phyloP scores from a whole-genome alignment of 2,113 vertebrate genomes.

The Atrichornis clamosus region DNA sequence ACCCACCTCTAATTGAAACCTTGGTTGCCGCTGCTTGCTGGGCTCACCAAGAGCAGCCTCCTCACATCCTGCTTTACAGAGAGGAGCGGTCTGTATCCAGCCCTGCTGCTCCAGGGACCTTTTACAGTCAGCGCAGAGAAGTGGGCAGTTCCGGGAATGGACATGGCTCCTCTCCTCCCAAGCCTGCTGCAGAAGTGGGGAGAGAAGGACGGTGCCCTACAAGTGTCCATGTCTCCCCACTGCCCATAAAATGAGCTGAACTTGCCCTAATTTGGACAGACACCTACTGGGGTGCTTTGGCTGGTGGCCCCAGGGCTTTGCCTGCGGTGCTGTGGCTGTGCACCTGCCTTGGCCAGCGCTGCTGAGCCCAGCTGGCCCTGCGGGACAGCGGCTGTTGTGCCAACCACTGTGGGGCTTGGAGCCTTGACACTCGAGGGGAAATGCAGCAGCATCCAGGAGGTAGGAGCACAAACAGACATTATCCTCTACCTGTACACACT shows the following conservation, averaged over 20 bases:
- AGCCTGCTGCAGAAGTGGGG: not conserved
- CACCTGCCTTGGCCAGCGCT: not conserved
- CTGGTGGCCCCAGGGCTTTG: not conserved
- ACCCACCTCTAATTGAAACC: not conserved
- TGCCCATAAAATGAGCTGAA: not conserved
- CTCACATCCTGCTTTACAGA: not conserved
- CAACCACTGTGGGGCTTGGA: accelerated
- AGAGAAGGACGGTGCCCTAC: not conserved
- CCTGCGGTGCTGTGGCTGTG: not conserved
- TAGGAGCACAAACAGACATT: not conserved
- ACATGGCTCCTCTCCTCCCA: not conserved
- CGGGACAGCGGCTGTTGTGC: not conserved
- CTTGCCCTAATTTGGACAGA: not conserved
- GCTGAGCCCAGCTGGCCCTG: accelerated
- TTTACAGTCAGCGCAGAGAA: not conserved
- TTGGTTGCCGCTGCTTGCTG: not conserved
- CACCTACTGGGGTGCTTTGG: accelerated
- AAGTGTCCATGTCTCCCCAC: not conserved
- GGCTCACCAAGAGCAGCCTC: not conserved
- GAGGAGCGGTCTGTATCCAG: not conserved
- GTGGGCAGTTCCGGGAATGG: not conserved
- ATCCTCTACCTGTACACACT: not conserved
- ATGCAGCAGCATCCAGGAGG: not conserved
- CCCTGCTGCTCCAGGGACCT: not conserved
- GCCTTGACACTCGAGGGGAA: accelerated